These are phyloP conservation scores for Sebastes cheni DNA, from an alignment of 2,797 vertebrate species.

Conservation along the genomic window DNA sequence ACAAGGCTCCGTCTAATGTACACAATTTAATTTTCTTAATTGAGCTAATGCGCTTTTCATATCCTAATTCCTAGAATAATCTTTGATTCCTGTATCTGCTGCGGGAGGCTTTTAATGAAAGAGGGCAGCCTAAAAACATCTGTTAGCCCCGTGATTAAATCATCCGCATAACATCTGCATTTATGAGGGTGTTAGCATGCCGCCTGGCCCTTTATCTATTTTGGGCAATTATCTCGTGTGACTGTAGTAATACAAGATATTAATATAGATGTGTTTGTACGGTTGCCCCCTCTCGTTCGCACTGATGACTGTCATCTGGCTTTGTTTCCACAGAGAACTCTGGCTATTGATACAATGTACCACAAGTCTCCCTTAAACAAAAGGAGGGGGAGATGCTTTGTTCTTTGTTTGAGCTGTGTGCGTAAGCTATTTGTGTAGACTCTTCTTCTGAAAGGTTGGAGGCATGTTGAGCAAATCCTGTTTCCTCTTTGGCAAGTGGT, in stretches of 20 bases:
- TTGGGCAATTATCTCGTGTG: slow-evolving; percentile 75
- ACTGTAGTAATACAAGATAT: slow-evolving; percentile 68
- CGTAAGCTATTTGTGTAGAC: slow-evolving; percentile 58
- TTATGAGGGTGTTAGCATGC: slow-evolving; percentile 82
- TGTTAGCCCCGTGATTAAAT: slow-evolving; percentile 85
- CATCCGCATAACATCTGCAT: slow-evolving; percentile 88
- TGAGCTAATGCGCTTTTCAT: slow-evolving; percentile 95
- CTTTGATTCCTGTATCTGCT: slow-evolving; percentile 87
- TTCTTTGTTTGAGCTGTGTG: slow-evolving; percentile 59
- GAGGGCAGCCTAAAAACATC: slow-evolving; percentile 85
- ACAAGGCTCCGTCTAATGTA: slow-evolving; percentile 90
- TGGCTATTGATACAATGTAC: slow-evolving; percentile 59
- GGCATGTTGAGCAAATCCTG: slow-evolving; percentile 55
- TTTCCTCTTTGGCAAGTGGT: slow-evolving; percentile 60
- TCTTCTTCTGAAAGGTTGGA: slow-evolving; percentile 55
- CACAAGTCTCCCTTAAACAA: slow-evolving; percentile 65
- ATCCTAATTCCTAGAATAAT: slow-evolving; percentile 95
- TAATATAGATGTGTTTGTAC: slow-evolving; percentile 73
- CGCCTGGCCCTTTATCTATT: slow-evolving; percentile 72
- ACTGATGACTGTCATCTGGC: slow-evolving; percentile 58
- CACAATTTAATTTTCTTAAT: slow-evolving; percentile 99
- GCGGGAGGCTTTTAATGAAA: slow-evolving; percentile 90
- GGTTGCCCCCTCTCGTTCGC: slow-evolving; percentile 38
- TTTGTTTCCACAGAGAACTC: slow-evolving; percentile 62
- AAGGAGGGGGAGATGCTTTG: slow-evolving; percentile 52